These are phyloP conservation scores for Ameiurus melas DNA, from an alignment of 2,113 vertebrate species.

Conservation along the genomic window DNA sequence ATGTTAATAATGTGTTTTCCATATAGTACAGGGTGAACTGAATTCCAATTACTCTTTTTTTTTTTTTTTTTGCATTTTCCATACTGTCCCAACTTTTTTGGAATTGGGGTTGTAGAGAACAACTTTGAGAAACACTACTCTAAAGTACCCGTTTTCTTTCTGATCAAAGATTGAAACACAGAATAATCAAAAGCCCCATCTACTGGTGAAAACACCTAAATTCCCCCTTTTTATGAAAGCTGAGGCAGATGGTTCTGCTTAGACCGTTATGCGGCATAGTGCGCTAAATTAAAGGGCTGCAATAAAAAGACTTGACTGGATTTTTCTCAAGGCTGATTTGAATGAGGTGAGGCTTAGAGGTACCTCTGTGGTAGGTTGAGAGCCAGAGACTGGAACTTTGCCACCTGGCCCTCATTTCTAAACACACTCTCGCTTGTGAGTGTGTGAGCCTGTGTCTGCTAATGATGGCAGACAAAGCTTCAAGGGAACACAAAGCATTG, in stretches of 20 bases:
- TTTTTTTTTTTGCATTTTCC: too few species aligned
- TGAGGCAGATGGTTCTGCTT: conserved; percentile 66
- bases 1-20: too few species aligned
- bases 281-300: conserved; percentile 59
- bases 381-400: conserved; percentile 28
- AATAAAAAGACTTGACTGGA: conserved; percentile 57
- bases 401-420: conserved; percentile 37
- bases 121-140: neutral
- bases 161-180: conserved; percentile 18
- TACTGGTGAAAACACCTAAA: conserved; percentile 42
- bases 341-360: conserved; percentile 45
- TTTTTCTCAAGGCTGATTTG: conserved; percentile 54
- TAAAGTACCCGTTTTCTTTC: neutral
- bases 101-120: neutral
- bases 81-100: too few species aligned
- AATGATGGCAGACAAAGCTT: conserved; percentile 20
- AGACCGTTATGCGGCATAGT: conserved; percentile 47
- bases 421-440: conserved; percentile 28
- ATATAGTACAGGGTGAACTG: too few species aligned
- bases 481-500: neutral
- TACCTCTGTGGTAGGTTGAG: conserved; percentile 41
- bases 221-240: conserved; percentile 34
- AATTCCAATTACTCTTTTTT: too few species aligned
- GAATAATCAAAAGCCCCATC: conserved; percentile 40
- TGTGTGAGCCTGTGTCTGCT: conserved; percentile 26